Percentiles rank a stretch among this genome's conserved stretches.
Conservation (phyloP, 2,797 vertebrate species). For the Lithobates sylvaticus region DNA sequence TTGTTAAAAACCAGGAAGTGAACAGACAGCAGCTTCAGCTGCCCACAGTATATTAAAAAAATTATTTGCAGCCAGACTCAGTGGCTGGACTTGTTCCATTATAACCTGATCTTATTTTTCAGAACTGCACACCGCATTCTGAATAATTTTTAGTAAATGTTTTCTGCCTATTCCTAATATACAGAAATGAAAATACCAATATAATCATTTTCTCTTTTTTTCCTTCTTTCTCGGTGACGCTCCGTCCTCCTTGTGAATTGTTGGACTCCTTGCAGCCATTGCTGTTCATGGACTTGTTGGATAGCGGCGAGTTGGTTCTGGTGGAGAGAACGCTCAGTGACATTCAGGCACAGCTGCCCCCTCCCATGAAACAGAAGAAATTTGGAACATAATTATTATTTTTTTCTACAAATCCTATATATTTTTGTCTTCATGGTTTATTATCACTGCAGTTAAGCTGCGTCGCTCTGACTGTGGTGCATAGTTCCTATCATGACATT, state of each 20-base stretch:
- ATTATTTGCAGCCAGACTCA: no score
- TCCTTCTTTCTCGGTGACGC: background rate
- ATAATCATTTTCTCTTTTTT: background rate
- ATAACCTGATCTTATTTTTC: no score
- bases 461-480: no score
- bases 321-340: constrained; percentile 90
- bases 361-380: constrained; percentile 90
- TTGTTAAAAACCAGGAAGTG: no score
- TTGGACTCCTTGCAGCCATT: constrained; percentile 77
- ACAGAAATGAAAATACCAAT: background rate
- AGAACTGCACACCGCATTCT: no score
- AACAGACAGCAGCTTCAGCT: no score
- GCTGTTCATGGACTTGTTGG: constrained; percentile 83
- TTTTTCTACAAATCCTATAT: background rate
- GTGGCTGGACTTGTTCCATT: no score
- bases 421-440: background rate
- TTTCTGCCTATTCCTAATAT: no score
- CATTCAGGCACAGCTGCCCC: constrained; percentile 85
- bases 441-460: background rate
- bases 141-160: no score
- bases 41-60: no score
- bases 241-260: background rate
- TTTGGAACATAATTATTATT: constrained; percentile 86
- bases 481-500: no score
- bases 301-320: constrained; percentile 86